Percentiles rank a stretch among this genome's conserved stretches.
phyloP scores from a whole-genome alignment of 2,797 vertebrate genomes.

The Sebastes vulpes region DNA sequence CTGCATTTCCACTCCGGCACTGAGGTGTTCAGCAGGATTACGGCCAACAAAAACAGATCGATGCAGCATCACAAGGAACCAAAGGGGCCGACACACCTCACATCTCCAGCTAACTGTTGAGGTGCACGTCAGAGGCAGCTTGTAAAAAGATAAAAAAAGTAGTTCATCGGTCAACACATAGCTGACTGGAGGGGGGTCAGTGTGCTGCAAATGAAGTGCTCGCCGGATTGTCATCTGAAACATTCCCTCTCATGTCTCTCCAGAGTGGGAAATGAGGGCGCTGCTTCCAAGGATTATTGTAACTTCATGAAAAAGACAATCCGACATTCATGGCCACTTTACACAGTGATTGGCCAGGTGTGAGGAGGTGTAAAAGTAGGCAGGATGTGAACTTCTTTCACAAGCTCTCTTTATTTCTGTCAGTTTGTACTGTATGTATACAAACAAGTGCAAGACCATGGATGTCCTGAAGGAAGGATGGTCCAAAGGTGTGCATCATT shows the following conservation, averaged over 20 bases:
- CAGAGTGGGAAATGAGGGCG: background rate
- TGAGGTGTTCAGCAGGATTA: slow-evolving; percentile 17
- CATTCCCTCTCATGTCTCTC: background rate
- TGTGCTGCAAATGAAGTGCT: background rate
- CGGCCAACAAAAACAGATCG: slow-evolving; percentile 10
- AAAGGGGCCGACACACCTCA: background rate
- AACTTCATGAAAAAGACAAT: background rate
- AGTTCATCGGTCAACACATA: background rate
- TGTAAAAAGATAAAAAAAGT: background rate
- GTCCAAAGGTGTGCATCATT: background rate
- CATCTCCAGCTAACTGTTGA: background rate
- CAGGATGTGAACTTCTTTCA: background rate
- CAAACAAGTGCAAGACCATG: too few relatives aligned
- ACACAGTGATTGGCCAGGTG: background rate
- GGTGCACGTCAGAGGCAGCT: background rate
- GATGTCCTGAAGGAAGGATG: background rate
- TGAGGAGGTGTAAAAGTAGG: background rate
- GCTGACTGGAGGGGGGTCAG: background rate
- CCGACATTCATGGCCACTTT: background rate
- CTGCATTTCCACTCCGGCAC: background rate
- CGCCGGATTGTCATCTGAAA: background rate
- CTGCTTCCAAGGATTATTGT: background rate
- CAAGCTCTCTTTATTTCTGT: background rate
- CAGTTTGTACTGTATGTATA: too few relatives aligned
- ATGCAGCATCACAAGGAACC: background rate